Evolutionary conservation across 2,888 invertebrate species (phyloP).

Genomic region (Dasysyrphus albostriatus): DNA sequence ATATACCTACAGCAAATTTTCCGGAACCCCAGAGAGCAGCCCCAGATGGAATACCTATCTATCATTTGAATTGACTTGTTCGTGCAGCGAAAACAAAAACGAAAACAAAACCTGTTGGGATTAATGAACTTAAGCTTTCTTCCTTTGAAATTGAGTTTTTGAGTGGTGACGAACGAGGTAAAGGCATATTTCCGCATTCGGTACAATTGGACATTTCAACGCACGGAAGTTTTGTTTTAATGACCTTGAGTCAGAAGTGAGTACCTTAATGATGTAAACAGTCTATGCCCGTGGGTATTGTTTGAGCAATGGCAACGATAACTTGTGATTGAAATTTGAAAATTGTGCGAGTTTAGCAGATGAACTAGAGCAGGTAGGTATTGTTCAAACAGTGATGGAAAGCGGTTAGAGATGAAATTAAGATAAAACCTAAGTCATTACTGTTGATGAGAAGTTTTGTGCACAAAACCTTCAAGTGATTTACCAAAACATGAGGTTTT

Average conservation of each 20-base stretch:
- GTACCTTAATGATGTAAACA: conserved; percentile 26
- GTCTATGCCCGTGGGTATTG: no score
- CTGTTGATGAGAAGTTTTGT: no score
- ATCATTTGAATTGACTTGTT: conserved; percentile 36
- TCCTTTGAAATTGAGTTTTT: not conserved
- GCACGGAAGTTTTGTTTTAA: not conserved
- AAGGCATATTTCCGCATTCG: conserved; percentile 3
- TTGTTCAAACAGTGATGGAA: no score
- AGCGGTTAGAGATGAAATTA: no score
- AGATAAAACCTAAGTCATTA: no score
- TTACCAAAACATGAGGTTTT: no score
- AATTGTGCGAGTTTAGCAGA: no score
- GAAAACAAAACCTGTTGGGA: not conserved
- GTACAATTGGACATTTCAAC: conserved; percentile 28
- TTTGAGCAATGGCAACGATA: not conserved
- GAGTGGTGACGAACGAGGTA: not conserved
- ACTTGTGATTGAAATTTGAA: not conserved
- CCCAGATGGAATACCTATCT: conserved; percentile 10
- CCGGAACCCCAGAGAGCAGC: not conserved
- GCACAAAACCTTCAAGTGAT: no score
- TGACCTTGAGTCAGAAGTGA: not conserved
- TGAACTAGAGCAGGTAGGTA: no score
- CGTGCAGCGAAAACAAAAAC: not conserved
- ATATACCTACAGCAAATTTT: conserved; percentile 8
- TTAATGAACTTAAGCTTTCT: conserved; percentile 1